These are phyloP conservation scores for Protobothrops flavoviridis DNA, from an alignment of 2,113 vertebrate genomes.

Conservation along the genomic window DNA sequence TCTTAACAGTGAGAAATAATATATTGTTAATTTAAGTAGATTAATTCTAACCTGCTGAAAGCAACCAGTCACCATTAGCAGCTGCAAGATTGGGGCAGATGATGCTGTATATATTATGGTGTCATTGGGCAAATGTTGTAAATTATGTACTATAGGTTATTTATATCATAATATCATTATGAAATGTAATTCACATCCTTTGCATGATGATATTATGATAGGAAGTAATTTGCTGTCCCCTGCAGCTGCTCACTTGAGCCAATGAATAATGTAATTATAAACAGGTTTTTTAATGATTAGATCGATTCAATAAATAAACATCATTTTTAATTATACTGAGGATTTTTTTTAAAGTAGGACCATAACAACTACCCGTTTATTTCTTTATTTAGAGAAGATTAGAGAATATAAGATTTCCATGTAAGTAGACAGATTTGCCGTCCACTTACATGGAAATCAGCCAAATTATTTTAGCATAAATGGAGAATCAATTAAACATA, in stretches of 20 bases:
- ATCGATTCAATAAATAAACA: neutral
- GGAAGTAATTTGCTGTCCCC: neutral
- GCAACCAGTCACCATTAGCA: neutral
- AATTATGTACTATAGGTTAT: neutral
- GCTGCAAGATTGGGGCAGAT: neutral
- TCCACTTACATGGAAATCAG: conserved; percentile 34
- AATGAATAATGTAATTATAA: neutral
- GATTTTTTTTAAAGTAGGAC: neutral
- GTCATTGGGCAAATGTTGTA: neutral
- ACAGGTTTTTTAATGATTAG: neutral
- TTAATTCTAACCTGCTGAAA: neutral
- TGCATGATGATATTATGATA: neutral
- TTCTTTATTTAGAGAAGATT: conserved; percentile 7
- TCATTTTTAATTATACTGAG: neutral
- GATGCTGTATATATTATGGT: neutral
- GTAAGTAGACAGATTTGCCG: neutral
- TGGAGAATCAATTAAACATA: conserved; percentile 21
- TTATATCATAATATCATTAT: neutral
- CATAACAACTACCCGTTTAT: neutral
- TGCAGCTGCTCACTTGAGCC: neutral
- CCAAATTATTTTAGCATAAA: conserved; percentile 42
- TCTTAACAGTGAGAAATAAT: neutral
- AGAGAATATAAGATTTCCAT: neutral
- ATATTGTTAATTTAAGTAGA: neutral
- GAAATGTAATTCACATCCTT: neutral